Base-by-base conservation (phyloP, 2,113 vertebrate species). In the Xiphophorus couchianus region DNA sequence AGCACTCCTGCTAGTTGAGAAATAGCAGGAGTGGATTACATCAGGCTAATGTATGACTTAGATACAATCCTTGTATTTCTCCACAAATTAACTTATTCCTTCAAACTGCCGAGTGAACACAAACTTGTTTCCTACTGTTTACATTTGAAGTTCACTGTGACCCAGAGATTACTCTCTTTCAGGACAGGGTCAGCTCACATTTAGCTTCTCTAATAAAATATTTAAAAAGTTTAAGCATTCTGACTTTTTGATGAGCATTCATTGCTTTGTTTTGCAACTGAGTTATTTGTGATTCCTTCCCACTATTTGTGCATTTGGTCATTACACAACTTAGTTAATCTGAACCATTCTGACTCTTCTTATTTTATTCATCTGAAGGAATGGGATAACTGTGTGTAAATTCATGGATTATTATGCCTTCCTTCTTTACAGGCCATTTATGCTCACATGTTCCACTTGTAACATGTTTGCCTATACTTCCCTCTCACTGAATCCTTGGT, bases 401-500 rank as follows among this genome's bases (percentile, higher is more conserved):
- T 13, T 64, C 64, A 14, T 71, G 78, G 76, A 88, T 85, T 82
- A 63, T 69, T 51, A 62, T 9, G 19, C 22, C 13, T 5, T n/a
- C 3, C 3, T 15, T 60, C 63, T 81, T 42, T 42, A 69, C 71
- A 51, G 25, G 51, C 37, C 74, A 39, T 17, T 65, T 33, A 0
- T 35, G 76, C 76, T 84, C 77, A 66, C 68, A 54, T 65, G 77
- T 39, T 82, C 58, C 11, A 22, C 4, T 66, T 75, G 83, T 81
- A 81, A 85, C 77, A 62, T 62, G 60, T 81, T 90, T 86, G 67
- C 77, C 65, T 44, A 58, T 62, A 54, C 67, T 58, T 5, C 2
- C 29, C 31, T 19, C 35, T 30, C 66, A 60, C 19, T 70, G 80
- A 85, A 67, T 19, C 31, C 77, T 76, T 17, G 71, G 62, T 86